Conservation (phyloP, 1,140 invertebrate genomes). For the Brachionus calyciflorus region DNA sequence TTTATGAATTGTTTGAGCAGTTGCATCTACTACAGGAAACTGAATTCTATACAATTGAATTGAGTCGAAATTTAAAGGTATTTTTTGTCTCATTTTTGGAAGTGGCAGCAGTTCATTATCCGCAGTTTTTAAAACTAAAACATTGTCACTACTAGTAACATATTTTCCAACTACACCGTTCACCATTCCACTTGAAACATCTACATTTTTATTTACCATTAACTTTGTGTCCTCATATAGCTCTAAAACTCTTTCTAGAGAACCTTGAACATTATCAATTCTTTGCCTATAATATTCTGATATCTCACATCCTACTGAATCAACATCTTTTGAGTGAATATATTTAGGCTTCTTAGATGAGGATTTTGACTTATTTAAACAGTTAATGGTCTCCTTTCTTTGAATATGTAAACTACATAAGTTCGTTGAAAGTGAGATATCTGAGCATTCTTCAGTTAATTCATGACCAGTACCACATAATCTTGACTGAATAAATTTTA, state of each 20-base stretch:
- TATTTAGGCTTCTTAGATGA: not conserved
- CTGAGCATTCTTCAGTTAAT: not conserved
- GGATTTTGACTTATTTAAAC: not conserved
- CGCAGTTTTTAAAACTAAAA: not conserved
- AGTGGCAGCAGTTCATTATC: not conserved
- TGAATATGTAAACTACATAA: not conserved
- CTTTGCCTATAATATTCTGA: not conserved
- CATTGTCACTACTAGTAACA: not conserved
- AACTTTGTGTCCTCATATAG: not conserved
- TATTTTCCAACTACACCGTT: not conserved
- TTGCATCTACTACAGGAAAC: not conserved
- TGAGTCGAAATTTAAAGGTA: not conserved
- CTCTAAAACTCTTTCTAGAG: not conserved
- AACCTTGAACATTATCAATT: not conserved
- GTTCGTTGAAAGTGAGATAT: not conserved
- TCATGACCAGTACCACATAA: no score
- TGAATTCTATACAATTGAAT: not conserved
- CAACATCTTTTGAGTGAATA: not conserved
- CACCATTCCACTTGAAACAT: not conserved
- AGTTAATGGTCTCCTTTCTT: not conserved
- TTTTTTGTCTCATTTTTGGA: not conserved
- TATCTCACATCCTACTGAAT: not conserved
- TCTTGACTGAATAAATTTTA: not conserved
- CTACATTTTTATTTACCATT: not conserved
- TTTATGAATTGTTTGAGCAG: not conserved